A percentile compares a stretch with the other conserved stretches of the same genome.
Conservation (phyloP, 23 tunicate species). For the Ascidia mentula region DNA sequence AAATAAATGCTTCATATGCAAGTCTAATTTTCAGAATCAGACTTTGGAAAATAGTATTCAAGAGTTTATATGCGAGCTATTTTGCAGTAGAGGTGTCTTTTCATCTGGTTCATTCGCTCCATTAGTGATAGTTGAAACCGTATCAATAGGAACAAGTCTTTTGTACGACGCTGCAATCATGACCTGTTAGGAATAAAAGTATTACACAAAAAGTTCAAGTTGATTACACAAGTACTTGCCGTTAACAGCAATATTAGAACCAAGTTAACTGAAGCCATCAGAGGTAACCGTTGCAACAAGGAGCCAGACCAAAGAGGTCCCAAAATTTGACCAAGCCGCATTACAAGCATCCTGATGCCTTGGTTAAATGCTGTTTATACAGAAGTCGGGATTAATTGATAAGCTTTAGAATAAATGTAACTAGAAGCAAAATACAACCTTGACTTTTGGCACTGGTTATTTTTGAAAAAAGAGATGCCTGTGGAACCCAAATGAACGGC, state of each 20-base stretch:
- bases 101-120: conserved; percentile 1
- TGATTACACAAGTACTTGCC: not conserved
- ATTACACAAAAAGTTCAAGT: not conserved
- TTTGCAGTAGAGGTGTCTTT: not conserved
- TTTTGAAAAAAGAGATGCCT: conserved; percentile 72
- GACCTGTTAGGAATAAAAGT: not conserved
- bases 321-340: conserved; percentile 79
- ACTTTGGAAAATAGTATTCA: too few relatives aligned
- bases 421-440: conserved; percentile 4
- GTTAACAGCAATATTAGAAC: conserved; percentile 12
- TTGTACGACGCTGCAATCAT: not conserved
- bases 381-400: too few relatives aligned
- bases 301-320: conserved; percentile 91
- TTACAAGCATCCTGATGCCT: conserved; percentile 58
- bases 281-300: conserved; percentile 25
- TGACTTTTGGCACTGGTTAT: conserved; percentile 66
- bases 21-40: too few relatives aligned
- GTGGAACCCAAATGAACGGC: conserved; percentile 63
- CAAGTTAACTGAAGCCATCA: conserved; percentile 57
- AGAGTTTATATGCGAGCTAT: too few relatives aligned
- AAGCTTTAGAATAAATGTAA: not conserved
- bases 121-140: not conserved
- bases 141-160: not conserved
- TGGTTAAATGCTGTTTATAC: conserved; percentile 71
- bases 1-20: too few relatives aligned